Evolutionary conservation across 2,888 invertebrate species (phyloP), one percentile per base, ranked within the genome.

Genomic region (Callyntrura guangdongensis): DNA sequence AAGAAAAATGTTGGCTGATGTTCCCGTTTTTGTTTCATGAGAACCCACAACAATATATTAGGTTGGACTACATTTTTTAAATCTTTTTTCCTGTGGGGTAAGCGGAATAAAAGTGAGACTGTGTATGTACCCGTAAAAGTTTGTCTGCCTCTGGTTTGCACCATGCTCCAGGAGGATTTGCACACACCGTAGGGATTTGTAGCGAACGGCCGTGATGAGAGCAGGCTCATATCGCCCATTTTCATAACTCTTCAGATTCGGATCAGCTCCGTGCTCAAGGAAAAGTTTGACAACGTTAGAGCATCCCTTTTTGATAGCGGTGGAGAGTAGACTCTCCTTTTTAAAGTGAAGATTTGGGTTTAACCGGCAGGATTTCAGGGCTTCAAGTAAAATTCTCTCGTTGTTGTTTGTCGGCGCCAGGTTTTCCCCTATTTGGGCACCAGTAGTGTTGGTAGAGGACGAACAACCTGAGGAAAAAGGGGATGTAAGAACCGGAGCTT

Each of bases 51-150:
- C 3, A 36, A 36, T 36, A 36, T 6, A 36, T 6, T 36, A 2
- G 2, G 36, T 6, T 36, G 2, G 36, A 36, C 2, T 36, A 6
- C 36, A 36, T 36, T 6, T 36, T 6, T 36, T n/a, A n/a, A n/a
- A n/a, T 36, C 36, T 6, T 36, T 36, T 36, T 36, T 36, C 3
- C 36, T 36, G 36, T 2, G 36, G 36, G 36, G 36, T 6, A 36
- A 36, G 6, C 36, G 36, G 6, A 36, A 6, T 36, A 36, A 36
- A 36, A 36, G 36, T 36, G 36, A 72, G 27, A 12, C 20, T 74
- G 20, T 8, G 56, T 45, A 56, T 64, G 90, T 90, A 94, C 94
- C 93, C 94, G 74, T 94, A 94, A 91, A 93, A 94, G 74, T 92
- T 92, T 27, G 91, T 92, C 3, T 64, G 56, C 17, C 64, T 45